These are phyloP conservation scores for Alethe castanea DNA, from an alignment of 2,113 vertebrate genomes.

Conservation along the genomic window DNA sequence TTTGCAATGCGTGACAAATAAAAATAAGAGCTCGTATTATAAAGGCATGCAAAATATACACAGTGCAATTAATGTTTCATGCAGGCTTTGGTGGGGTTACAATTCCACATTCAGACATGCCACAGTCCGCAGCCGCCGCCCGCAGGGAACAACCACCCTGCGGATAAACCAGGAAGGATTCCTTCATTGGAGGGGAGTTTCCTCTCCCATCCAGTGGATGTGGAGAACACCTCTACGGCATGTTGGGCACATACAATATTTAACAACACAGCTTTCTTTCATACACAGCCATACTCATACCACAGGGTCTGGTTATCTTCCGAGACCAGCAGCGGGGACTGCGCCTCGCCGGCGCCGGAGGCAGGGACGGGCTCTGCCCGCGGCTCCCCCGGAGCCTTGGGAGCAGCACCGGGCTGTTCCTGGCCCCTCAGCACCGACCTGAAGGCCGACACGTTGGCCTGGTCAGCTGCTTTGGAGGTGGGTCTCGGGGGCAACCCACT, in stretches of 20 bases:
- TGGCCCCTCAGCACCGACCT: constrained; percentile 43
- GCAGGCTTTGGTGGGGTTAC: constrained; percentile 71
- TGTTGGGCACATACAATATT: not conserved
- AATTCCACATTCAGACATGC: constrained; percentile 68
- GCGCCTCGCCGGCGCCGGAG: constrained; percentile 56
- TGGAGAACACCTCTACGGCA: not conserved
- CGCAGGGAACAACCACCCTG: not conserved
- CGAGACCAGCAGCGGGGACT: constrained; percentile 73
- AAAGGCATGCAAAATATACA: constrained; percentile 73
- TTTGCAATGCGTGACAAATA: constrained; percentile 34
- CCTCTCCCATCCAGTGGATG: not conserved
- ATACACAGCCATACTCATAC: constrained; percentile 98
- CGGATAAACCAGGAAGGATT: not conserved
- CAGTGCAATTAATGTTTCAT: constrained; percentile 72
- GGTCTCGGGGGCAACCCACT: constrained; percentile 80
- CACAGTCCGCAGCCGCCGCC: not conserved
- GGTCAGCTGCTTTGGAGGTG: constrained; percentile 28
- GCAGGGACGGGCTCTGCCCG: constrained; percentile 21
- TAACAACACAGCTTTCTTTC: constrained; percentile 38
- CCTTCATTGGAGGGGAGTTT: not conserved
- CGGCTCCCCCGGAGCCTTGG: constrained; percentile 13
- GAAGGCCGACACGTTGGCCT: constrained; percentile 11
- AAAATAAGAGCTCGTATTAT: constrained; percentile 50
- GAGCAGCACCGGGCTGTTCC: constrained; percentile 36
- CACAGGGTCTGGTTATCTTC: constrained; percentile 93